These are phyloP conservation scores for Protophormia terraenovae DNA, from an alignment of 2,888 invertebrate species.

Conservation along the genomic window DNA sequence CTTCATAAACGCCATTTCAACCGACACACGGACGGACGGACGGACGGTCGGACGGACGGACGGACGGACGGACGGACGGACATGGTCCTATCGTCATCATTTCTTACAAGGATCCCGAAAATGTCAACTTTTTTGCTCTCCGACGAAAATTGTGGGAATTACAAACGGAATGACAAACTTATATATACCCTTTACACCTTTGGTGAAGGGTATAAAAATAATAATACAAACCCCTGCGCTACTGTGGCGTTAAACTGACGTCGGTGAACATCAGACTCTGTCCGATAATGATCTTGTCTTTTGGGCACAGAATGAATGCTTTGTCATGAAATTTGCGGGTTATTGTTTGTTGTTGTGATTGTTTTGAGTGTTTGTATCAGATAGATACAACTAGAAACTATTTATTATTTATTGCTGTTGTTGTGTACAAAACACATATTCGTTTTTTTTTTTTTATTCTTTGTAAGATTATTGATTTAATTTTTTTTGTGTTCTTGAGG, in stretches of 20 bases:
- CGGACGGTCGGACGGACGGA: too few relatives aligned
- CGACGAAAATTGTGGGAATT: too few relatives aligned
- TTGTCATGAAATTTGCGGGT: conserved; percentile 24
- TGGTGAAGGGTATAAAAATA: too few relatives aligned
- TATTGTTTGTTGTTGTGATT: conserved; percentile 18
- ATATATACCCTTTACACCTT: too few relatives aligned
- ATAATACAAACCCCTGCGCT: conserved; percentile 24
- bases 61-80: too few relatives aligned
- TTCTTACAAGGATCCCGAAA: too few relatives aligned
- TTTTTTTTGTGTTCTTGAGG: conserved; percentile 62
- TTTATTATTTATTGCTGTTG: conserved; percentile 4
- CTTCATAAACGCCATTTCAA: too few relatives aligned
- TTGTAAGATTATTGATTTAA: conserved; percentile 46
- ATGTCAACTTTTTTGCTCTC: too few relatives aligned
- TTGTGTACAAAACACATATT: not conserved
- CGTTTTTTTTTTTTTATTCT: conserved; percentile 38
- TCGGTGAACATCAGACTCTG: conserved; percentile 10
- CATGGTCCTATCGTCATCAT: too few relatives aligned
- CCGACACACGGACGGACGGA: too few relatives aligned
- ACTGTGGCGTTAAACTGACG: conserved; percentile 1
- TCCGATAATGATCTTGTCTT: conserved; percentile 44
- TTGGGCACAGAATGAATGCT: conserved; percentile 15
- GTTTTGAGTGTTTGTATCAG: not conserved
- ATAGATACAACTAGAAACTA: not conserved
- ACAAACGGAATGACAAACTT: too few relatives aligned